Evolutionary conservation across 1,140 invertebrate species (phyloP), one percentile per base, ranked within the genome.

Genomic region (Caerostris darwini): DNA sequence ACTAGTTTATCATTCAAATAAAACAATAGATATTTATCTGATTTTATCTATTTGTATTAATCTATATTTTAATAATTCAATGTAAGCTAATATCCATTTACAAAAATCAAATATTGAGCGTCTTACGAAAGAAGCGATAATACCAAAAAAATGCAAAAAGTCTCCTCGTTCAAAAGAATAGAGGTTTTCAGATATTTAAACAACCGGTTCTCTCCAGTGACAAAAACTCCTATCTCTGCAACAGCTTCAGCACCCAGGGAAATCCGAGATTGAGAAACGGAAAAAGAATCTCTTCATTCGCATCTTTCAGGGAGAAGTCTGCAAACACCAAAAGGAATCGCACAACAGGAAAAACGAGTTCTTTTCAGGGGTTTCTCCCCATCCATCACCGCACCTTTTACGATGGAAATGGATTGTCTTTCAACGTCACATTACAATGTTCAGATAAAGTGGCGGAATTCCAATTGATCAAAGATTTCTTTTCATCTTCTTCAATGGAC

Each of bases 331-430:
- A 90, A 34, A 64, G 88, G 56, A 88, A n/a, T n/a, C n/a, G n/a
- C n/a, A n/a, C 6, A 87, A 61, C 67, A 82, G 77, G 71, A 91
- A 67, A 50, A 91, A 91, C 77, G 19, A 91, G 58, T 91, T 91
- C 71, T 61, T 64, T 91, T 81, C 57, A 82, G 19, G 10, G 14
- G 58, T 57, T 50, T n/a, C 7, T 8, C 50, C 57, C 71, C 77
- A 91, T 91, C 77, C 90, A 91, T 91, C 90, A 82, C 90, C n/a
- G 19, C 19, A 19, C 77, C 19, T 82, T 82, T 91, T 82, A 59
- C 54, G 19, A 91, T 91, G 90, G 90, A 91, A 91, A 91, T 61
- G 50, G 90, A 91, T 91, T 82, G 90, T 91, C 90, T 90, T 19
- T 71, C 61, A 19, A 71, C 56, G 54, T 54, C 88, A 50, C 64